phyloP scores from a whole-genome alignment of 1,140 invertebrate genomes.

The Pristionchus pacificus region DNA sequence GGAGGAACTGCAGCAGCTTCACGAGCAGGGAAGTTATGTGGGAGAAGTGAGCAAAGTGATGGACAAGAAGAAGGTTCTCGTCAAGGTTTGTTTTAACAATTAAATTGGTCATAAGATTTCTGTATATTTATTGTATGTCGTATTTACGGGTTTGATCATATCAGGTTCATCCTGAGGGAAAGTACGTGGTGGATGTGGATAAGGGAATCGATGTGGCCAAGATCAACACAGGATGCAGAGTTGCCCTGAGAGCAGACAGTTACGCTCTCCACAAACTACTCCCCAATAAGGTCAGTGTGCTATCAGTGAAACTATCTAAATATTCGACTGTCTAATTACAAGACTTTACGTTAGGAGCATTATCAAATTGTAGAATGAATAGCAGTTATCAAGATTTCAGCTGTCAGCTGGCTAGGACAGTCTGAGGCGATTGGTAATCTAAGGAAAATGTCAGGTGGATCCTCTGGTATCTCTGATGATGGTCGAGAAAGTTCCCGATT shows the following conservation, averaged over 20 bases:
- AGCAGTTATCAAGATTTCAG: no score
- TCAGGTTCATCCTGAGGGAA: slow-evolving; percentile 94
- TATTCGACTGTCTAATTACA: no score
- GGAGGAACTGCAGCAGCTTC: slow-evolving; percentile 92
- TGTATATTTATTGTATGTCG: slow-evolving; percentile 6
- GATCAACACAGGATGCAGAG: slow-evolving; percentile 93
- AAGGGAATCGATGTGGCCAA: slow-evolving; percentile 99
- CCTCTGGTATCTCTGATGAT: slow-evolving; percentile 99
- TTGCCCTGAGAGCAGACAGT: slow-evolving; percentile 94
- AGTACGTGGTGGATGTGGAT: slow-evolving; percentile 98
- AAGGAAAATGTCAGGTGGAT: slow-evolving; percentile 72
- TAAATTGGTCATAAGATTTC: slow-evolving; percentile 7
- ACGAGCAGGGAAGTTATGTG: slow-evolving; percentile 98
- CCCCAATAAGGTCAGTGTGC: slow-evolving; percentile 94
- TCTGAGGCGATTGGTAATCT: not conserved
- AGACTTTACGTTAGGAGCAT: no score
- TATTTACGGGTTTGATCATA: slow-evolving; percentile 12
- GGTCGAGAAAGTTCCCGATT: slow-evolving; percentile 99
- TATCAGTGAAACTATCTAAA: no score
- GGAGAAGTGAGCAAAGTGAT: slow-evolving; percentile 99
- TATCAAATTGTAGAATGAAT: no score
- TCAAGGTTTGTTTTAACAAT: slow-evolving; percentile 68
- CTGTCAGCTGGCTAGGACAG: not conserved
- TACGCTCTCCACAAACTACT: slow-evolving; percentile 98
- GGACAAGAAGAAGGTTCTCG: slow-evolving; percentile 99